phyloP scores from a whole-genome alignment of 1,140 invertebrate genomes.

The Apis mellifera region Amel_HAv3.1 CM009938.2:1442001-1442500 shows the following conservation, averaged over 20 bases:
- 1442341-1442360: not conserved
- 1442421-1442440: not conserved
- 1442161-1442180: not conserved
- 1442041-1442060: slow-evolving; percentile 98
- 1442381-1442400: not conserved
- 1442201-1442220: slow-evolving; percentile 22
- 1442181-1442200: slow-evolving; percentile 37
- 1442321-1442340: not conserved
- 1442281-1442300: not conserved
- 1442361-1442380: not conserved
- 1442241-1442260: not conserved
- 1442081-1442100: slow-evolving; percentile 91
- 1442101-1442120: slow-evolving; percentile 94
- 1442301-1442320: no score
- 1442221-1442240: slow-evolving; percentile 35
- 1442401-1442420: not conserved
- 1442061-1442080: slow-evolving; percentile 88
- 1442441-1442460: not conserved
- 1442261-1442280: slow-evolving; percentile 2
- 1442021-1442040: slow-evolving; percentile 94
- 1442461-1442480: not conserved
- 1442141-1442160: slow-evolving; percentile 80
- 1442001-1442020: slow-evolving; percentile 98
- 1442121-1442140: slow-evolving; percentile 90
- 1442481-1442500: not conserved